Evolutionary conservation across 2,888 invertebrate species (phyloP).

Genomic region (Onthophagus sagittarius): DNA sequence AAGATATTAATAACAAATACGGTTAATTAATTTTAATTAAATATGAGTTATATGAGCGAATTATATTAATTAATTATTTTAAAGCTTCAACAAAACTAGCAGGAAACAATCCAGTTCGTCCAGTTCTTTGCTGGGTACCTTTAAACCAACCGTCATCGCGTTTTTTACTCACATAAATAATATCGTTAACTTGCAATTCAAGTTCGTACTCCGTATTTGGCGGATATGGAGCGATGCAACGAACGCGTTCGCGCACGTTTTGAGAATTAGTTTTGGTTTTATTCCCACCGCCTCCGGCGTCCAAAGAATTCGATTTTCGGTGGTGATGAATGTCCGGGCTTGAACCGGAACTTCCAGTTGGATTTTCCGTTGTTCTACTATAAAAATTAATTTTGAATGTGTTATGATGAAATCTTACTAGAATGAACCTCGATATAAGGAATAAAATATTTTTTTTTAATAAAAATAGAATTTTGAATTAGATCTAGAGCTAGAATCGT

Average conservation of each 20-base stretch:
- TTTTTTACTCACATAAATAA: slow-evolving; percentile 87
- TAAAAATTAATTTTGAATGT: not conserved
- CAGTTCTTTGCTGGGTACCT: slow-evolving; percentile 84
- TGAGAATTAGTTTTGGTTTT: slow-evolving; percentile 40
- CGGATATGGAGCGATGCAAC: slow-evolving; percentile 91
- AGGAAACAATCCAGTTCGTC: slow-evolving; percentile 90
- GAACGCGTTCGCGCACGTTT: slow-evolving; percentile 59
- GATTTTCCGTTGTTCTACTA: slow-evolving; percentile 37
- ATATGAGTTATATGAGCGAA: not conserved
- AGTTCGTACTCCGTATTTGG: slow-evolving; percentile 91
- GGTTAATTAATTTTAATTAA: too few relatives aligned
- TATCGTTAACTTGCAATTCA: slow-evolving; percentile 84
- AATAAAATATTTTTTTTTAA: too few relatives aligned
- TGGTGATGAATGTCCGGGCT: slow-evolving; percentile 54
- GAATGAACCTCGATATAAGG: too few relatives aligned
- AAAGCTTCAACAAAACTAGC: slow-evolving; percentile 80
- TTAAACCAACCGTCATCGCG: slow-evolving; percentile 96
- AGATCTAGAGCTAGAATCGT: too few relatives aligned
- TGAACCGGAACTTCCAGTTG: slow-evolving; percentile 42
- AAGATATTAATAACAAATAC: too few relatives aligned
- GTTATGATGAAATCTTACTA: too few relatives aligned
- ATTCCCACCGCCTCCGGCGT: slow-evolving; percentile 63
- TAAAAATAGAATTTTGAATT: too few relatives aligned
- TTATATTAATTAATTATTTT: not conserved
- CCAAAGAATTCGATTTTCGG: slow-evolving; percentile 80